Base-by-base conservation (phyloP, 2,888 invertebrate genomes). In the Heteropelma amictum region DNA sequence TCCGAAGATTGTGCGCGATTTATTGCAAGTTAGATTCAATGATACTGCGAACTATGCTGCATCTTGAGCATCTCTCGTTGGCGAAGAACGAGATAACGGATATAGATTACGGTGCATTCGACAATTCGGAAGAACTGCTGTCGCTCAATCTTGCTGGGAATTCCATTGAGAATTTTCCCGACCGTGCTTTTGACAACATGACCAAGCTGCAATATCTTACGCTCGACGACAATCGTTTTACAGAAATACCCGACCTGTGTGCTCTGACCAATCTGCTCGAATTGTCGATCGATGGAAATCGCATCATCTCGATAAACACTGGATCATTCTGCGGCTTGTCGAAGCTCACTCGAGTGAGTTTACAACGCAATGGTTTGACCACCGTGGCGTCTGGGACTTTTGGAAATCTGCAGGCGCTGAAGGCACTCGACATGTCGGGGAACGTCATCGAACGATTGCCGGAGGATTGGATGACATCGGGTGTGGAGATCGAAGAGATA, bases 31-130 rank as follows among this genome's bases (percentile, higher is more conserved):
- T 4, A 23, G 10, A 23, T 47, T 21, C 61, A 2, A 47, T 61
- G 61, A 47, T 47, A 21, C 23, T 12, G 10, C 5, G 33, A 0
- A 1, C 47, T 0, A 61, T 61, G 61, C 0, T 8, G 1, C n/a
- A 47, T 4, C 61, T 61, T 1, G 61, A 61, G 35, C 21, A 35
- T 14, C 47, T 61, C 2, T 61, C 61, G 33, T 12, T 61, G 3
- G 47, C 8, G 4, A 47, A 23, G 5, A 61, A 61, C 19, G 2
- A 19, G 8, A 47, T 61, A 0, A 1, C 2, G 4, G 10, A 21
- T 6, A 8, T 61, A 0, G 35, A 47, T 23, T 8, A 5, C 1
- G 35, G 35, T 17, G 45, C 33, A 5, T 61, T 61, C 10, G 10
- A 5, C 10, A 33, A 47, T 47, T 61, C 35, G 2, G 47, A 4